phyloP scores from a whole-genome alignment of 2,113 vertebrate genomes.

The Tichodroma muraria region DNA sequence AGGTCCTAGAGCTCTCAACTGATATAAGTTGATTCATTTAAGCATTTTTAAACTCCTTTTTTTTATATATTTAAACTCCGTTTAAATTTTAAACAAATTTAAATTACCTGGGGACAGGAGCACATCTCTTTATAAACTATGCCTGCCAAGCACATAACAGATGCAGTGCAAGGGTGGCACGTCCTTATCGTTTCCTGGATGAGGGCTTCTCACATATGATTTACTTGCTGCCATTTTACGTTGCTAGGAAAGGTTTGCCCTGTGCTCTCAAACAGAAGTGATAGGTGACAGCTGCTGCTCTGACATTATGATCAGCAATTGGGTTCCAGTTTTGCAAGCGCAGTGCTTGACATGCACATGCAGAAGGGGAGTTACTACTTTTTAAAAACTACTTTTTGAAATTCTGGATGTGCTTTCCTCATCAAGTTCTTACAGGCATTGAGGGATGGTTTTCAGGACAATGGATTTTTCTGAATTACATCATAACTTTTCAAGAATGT shows the following conservation, averaged over 20 bases:
- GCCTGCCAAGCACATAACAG: too few relatives aligned
- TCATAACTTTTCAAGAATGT: background rate
- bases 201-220: background rate
- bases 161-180: background rate
- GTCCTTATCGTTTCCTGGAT: background rate
- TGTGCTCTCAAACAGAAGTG: background rate
- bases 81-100: background rate
- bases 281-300: background rate
- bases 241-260: background rate
- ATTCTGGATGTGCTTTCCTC: background rate
- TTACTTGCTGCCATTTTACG: background rate
- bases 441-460: background rate
- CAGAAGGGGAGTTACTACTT: background rate
- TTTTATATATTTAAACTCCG: background rate
- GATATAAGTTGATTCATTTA: background rate
- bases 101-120: background rate
- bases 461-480: background rate
- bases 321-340: background rate
- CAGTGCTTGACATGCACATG: rapidly evolving
- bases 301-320: background rate
- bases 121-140: background rate
- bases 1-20: background rate
- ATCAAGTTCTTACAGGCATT: background rate
- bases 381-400: background rate
- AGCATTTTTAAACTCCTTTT: background rate